Evolutionary conservation across 2,113 vertebrate genomes (phyloP), one percentile per base, ranked within the genome.

Genomic region (Verasper variegatus): DNA sequence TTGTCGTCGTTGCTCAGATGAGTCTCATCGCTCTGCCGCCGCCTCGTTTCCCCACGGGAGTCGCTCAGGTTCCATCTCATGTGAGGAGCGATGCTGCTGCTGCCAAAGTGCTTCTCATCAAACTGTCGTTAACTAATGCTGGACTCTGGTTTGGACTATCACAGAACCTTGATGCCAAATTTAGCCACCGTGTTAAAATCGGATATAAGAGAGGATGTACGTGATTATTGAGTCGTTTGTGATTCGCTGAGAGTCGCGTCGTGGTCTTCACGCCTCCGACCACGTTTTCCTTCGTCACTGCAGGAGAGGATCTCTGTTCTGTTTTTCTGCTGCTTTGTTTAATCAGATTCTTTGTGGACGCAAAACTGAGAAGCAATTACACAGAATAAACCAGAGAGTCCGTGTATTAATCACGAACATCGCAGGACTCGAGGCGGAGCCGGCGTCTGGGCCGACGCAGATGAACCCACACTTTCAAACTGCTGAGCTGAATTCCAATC

Each of bases 401-500:
- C 0, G 5, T 5, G 79, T 1, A 85, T 85, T 70, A 68, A 23
- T 40, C 24, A 52, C 2, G 18, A 61, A 35, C 64, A 47, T 72
- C 61, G 71, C 71, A 31, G 56, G 64, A 65, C 78, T 37, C 10
- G 40, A 81, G 63, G 9, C 58, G 1, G 60, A 12, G 49, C 40
- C 71, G 57, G 71, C 68, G 23, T 79, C 80, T 68, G 73, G 59
- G 27, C 64, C 24, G 55, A 24, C 0, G 65, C 71, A 58, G 31
- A 81, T 64, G 52, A 71, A 21, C 70, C 26, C 66, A 31, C 31
- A 78, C 21, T 24, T 27, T 27, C 23, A 1, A 49, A 2, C 66
- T 17, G 65, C 80, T 54, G 71, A 80, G 84, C 68, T 76, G 80
- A 73, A 86, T 86, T 52, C 66, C 51, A 73, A 86, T 86, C 21